Base-by-base conservation (phyloP, 2,888 invertebrate genomes). In the Mythimna loreyi region DNA sequence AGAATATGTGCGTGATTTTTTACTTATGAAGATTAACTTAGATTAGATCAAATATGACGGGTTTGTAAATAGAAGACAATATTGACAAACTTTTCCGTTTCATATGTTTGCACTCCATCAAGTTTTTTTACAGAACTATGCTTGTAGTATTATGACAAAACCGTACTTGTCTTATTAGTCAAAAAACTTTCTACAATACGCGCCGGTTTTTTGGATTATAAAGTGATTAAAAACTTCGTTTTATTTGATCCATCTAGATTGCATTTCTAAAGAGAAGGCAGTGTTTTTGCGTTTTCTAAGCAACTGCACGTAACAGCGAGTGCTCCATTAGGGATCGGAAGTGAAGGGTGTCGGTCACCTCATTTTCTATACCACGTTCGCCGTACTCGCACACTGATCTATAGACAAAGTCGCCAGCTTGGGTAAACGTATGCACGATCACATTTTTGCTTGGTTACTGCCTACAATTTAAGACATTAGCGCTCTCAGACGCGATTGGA, bases 331-430 rank as follows among this genome's bases (percentile, higher is more conserved):
- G 75, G 83, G 81, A 85, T 84, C 77, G 83, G 85, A 81, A 85
- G 85, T 85, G 83, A 84, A 84, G 83, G 83, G 85, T 84, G 81
- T 77, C 81, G 79, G 82, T 76, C 82, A 81, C 76, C 84, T 82
- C 82, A 84, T 83, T 85, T 84, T 77, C 83, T 82, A 82, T 58
- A 76, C 64, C 66, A 78, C 64, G 72, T 69, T 33, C 67, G 66
- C 65, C 62, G 68, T 75, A 70, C 72, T 69, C 45, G 79, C 61
- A 67, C 56, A 70, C 60, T 66, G 65, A 75, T 55, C 75, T 71
- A 68, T 59, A 53, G 55, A 58, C 74, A 33, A 67, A 62, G 70
- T 77, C 60, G 67, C 71, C 50, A 58, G 62, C 66, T 43, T 56
- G 5, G 64, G 63, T 73, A 67, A 82, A 70, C 63, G 59, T 67